Conservation (phyloP, 2,113 vertebrate species). For the Cinclus mexicanus region DNA sequence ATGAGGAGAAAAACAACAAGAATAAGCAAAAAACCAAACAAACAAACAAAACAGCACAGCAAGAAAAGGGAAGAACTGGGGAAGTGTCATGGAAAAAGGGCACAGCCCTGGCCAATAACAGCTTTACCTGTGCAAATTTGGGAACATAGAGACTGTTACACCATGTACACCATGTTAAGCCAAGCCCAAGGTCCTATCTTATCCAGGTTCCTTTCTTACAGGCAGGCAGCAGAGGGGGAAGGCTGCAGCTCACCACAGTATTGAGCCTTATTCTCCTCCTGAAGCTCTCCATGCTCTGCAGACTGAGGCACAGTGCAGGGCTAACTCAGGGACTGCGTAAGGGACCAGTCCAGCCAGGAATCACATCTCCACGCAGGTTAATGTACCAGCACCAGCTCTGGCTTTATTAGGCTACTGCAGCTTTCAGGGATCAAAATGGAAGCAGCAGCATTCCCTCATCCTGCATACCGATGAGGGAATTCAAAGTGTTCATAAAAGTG, state of each 20-base stretch:
- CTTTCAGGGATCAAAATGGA: not conserved
- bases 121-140: not conserved
- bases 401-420: not conserved
- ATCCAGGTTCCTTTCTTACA: not conserved
- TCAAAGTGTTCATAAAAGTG: not conserved
- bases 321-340: not conserved
- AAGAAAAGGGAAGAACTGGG: not conserved
- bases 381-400: rapidly evolving
- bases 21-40: not conserved
- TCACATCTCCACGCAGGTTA: rapidly evolving
- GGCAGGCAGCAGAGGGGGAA: not conserved
- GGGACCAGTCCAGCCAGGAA: rapidly evolving
- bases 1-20: not conserved
- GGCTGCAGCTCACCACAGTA: not conserved
- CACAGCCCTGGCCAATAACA: not conserved
- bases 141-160: rapidly evolving
- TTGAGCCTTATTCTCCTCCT: not conserved
- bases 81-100: not conserved
- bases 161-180: rapidly evolving
- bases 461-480: not conserved
- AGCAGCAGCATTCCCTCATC: not conserved
- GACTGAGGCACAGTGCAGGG: not conserved
- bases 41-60: not conserved
- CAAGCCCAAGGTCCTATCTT: not conserved
- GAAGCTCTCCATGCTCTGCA: not conserved